phyloP scores from a whole-genome alignment of 2,113 vertebrate species.

The Aldabrachelys gigantea region DNA sequence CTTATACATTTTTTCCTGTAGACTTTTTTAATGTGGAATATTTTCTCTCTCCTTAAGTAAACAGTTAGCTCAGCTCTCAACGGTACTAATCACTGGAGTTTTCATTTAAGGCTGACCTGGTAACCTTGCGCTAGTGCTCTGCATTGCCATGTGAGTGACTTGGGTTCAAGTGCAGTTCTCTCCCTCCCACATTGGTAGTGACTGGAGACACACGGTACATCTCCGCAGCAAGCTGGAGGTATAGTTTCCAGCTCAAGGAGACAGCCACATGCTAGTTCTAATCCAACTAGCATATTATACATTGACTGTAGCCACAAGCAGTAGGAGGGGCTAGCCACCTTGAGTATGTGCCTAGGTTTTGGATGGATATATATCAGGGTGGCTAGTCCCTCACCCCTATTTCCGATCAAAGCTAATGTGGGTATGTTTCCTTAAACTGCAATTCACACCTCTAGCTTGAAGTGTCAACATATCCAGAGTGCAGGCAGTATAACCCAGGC shows the following conservation, averaged over 20 bases:
- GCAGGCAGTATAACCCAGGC: background rate
- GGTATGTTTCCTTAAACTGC: background rate
- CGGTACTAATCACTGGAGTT: background rate
- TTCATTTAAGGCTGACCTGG: background rate
- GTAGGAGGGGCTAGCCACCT: background rate
- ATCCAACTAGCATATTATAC: background rate
- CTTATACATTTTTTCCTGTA: background rate
- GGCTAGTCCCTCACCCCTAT: background rate
- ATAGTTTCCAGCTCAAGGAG: background rate
- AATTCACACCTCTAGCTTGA: background rate
- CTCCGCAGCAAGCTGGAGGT: background rate
- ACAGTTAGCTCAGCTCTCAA: background rate
- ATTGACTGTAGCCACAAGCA: background rate
- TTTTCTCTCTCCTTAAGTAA: background rate
- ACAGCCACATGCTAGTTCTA: background rate
- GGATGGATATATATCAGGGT: background rate
- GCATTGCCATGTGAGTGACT: rapidly evolving
- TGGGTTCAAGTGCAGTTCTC: background rate
- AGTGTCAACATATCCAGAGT: background rate
- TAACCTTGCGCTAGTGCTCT: rapidly evolving
- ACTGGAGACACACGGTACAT: background rate
- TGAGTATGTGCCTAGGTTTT: background rate
- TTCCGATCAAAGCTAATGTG: background rate
- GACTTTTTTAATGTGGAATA: background rate
- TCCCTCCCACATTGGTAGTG: background rate